A percentile compares a stretch with the other conserved stretches of the same genome.
These are phyloP conservation scores for Pelusios castaneus DNA, from an alignment of 2,113 vertebrate genomes.

Conservation along the genomic window DNA sequence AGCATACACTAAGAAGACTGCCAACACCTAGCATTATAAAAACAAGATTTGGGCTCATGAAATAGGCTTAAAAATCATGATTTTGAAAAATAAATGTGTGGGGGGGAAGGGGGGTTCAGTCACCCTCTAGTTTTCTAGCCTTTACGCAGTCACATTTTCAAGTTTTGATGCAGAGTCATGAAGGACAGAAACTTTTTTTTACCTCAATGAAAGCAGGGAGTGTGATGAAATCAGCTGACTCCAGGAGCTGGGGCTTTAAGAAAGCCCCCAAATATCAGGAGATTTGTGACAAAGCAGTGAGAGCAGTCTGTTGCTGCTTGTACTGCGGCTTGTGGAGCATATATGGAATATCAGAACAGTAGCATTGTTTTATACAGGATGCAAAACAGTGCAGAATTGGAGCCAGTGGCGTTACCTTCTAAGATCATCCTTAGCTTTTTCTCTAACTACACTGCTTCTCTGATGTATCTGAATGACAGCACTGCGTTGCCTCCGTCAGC, in stretches of 20 bases:
- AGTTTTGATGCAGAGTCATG: background rate
- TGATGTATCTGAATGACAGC: too few relatives aligned
- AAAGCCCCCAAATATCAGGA: background rate
- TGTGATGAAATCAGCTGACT: background rate
- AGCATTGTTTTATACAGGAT: background rate
- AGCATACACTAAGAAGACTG: too few relatives aligned
- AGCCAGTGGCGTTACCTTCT: background rate
- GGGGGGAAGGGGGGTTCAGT: too few relatives aligned
- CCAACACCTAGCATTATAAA: background rate
- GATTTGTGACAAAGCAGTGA: background rate
- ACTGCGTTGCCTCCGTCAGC: too few relatives aligned
- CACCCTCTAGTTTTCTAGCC: background rate
- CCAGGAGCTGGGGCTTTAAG: background rate
- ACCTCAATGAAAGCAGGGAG: background rate
- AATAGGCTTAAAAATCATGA: background rate
- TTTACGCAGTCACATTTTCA: background rate
- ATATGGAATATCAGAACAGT: background rate
- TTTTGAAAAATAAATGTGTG: background rate
- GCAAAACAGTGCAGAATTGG: background rate
- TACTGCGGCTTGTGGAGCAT: background rate
- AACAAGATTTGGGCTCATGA: background rate
- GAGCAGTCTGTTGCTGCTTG: background rate
- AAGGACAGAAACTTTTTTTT: background rate
- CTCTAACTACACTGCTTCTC: too few relatives aligned
- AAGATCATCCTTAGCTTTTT: background rate